A percentile compares a stretch with the other conserved stretches of the same genome.
phyloP scores from a whole-genome alignment of 2,888 invertebrate species.

The Dasypogon diadema region DNA sequence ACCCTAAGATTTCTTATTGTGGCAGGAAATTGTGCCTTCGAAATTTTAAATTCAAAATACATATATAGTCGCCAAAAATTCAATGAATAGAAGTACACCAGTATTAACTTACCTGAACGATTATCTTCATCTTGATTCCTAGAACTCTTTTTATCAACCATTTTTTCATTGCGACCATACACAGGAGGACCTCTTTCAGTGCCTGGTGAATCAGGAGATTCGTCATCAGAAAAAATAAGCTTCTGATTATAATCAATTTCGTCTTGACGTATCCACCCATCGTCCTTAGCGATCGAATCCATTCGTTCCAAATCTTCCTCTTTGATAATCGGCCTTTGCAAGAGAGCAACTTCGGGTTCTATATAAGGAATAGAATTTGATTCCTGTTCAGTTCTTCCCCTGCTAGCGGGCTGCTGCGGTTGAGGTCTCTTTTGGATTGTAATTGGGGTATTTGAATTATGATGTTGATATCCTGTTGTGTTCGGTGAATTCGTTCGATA shows the following conservation, averaged over 20 bases:
- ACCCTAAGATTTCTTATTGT: no score
- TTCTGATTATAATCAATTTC: constrained; percentile 96
- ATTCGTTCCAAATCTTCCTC: constrained; percentile 93
- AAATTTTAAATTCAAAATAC: no score
- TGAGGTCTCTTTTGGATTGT: constrained; percentile 51
- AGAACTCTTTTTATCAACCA: constrained; percentile 27
- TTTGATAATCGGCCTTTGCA: constrained; percentile 88
- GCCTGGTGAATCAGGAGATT: constrained; percentile 68
- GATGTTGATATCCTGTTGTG: constrained; percentile 48
- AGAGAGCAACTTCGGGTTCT: constrained; percentile 73
- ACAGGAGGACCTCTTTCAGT: constrained; percentile 53
- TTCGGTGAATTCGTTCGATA: constrained; percentile 61
- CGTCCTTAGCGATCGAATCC: constrained; percentile 89
- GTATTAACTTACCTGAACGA: constrained; percentile 53
- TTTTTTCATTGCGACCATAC: constrained; percentile 38
- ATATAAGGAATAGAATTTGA: constrained; percentile 61
- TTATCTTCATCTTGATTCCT: constrained; percentile 58
- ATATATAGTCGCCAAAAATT: no score
- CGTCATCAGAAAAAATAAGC: constrained; percentile 94
- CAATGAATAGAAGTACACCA: neutral
- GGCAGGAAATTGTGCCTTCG: no score
- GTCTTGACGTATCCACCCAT: constrained; percentile 93
- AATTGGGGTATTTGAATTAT: constrained; percentile 43
- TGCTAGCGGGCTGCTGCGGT: constrained; percentile 6
- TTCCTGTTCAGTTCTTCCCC: constrained; percentile 63